Evolutionary conservation across 1,140 invertebrate genomes (phyloP), one percentile per base, ranked within the genome.

Genomic region (Medauroidea extradentata): DNA sequence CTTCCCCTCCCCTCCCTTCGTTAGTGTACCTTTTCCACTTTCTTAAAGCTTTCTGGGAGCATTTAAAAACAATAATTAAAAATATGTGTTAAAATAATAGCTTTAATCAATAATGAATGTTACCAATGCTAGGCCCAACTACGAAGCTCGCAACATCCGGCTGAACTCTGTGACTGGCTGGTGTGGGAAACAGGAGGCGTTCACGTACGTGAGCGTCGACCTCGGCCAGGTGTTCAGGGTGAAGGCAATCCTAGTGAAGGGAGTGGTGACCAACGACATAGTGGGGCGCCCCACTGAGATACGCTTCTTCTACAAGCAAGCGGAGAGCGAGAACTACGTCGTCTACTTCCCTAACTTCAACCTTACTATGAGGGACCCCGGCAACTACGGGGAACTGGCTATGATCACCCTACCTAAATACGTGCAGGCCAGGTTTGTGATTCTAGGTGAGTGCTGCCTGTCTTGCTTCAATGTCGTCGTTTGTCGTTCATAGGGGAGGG

Each of bases 291-390:
- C 94, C 7, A 97, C 93, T 0, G 94, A 97, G 81, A 93, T 98
- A 55, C 81, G 95, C 58, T 94, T 98, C 76, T 98, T 98, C 81
- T 98, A 98, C 73, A 98, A 98, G 76, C 90, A 93, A 76, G 82
- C 89, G 3, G 93, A 95, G 74, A 86, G 78, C 64, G 94, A 96
- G 72, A 96, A 96, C 68, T 97, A 96, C 67, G 93, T 96, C 7
- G 92, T 96, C 0, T 97, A 97, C 66, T 96, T 95, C 79, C 94
- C 94, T 13, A 96, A 96, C 68, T 96, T 96, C 71, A 96, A 95
- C 73, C 73, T 96, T 21, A 95, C 93, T 0, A 93, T 92, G 84
- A 79, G 91, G 61, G 92, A 95, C 73, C 92, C 93, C 23, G 94
- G 94, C 64, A 96, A 95, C 71, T 95, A 93, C 71, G 93, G 93